A percentile compares a stretch with the other conserved stretches of the same genome.
Evolutionary conservation across 37 sponge, comb jelly and placozoan species (phyloP).

Genomic region (Aphrocallistes beatrix): DNA sequence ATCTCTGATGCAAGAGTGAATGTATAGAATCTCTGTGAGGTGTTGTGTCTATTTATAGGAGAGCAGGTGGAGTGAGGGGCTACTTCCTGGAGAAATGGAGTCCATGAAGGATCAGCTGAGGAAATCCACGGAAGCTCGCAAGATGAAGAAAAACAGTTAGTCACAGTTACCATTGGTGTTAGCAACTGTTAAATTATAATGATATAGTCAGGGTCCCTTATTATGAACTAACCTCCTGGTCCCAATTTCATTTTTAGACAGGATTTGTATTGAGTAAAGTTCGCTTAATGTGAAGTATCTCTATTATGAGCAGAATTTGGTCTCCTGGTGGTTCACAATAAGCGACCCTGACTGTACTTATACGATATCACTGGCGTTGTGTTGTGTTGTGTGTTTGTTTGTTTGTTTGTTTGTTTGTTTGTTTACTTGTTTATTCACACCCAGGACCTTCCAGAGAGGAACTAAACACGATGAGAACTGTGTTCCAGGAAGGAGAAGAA

Average conservation of each 20-base stretch:
- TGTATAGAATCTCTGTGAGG: no score
- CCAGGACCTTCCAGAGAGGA: neutral
- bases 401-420: neutral
- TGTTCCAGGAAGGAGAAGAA: neutral
- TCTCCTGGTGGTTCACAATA: no score
- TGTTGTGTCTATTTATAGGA: neutral
- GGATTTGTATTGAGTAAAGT: no score
- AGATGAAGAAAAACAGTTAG: neutral
- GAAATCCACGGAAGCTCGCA: neutral
- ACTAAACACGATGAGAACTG: neutral
- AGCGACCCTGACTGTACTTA: no score
- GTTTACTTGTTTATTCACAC: neutral
- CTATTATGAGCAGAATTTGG: no score
- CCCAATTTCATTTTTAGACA: no score
- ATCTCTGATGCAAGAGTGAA: no score
- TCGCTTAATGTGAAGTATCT: no score
- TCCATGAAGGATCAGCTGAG: constrained; percentile 14
- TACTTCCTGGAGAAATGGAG: neutral
- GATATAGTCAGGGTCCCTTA: no score
- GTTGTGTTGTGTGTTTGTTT: no score
- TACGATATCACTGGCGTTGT: no score
- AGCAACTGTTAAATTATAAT: neutral
- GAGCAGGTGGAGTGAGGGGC: neutral
- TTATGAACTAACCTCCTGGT: no score
- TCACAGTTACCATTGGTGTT: neutral